Base-by-base conservation (phyloP, 2,113 vertebrate species). In the Benitochromis conjunctus region DNA sequence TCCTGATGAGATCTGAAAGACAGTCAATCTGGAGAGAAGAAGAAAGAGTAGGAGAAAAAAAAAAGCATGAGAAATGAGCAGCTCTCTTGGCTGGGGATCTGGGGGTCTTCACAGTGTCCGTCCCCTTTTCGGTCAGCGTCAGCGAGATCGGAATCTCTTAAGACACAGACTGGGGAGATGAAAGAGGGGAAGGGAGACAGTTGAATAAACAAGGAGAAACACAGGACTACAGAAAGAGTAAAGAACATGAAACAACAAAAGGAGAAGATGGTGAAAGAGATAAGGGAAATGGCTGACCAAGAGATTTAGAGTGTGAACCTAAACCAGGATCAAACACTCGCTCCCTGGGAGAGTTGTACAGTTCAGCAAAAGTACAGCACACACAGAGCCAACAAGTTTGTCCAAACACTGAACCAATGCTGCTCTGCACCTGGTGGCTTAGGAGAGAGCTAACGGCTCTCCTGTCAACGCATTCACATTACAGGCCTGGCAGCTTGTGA, bases 401-500 rank as follows among this genome's bases (percentile, higher is more conserved):
- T 93, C 85, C 87, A 88, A 89, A 91, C 88, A 87, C 77, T 81
- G 53, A 74, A 79, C 29, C 62, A 1, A 69, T 19, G 83, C 86
- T 31, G 84, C 83, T 66, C 69, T 80, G 88, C 95, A 95, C 94
- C 95, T 95, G 94, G 79, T 76, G 89, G 83, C 82, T 88, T 31
- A 48, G 66, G 81, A 56, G 80, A 34, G 85, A 89, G 85, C 86
- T 21, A 85, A 83, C 79, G 41, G 80, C 74, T 66, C 78, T 26
- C 83, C 91, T 95, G 94, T 96, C 95, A 95, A 86, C 94, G 64
- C 88, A 34, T 93, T 90, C 84, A 6, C 89, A 95, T 96, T 95
- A 95, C 80, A 46, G 84, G 54, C 85, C 91, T 84, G 89, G 89
- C 89, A 89, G 89, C 91, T 83, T 71, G 60, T 85, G 88, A 93